Evolutionary conservation across 1,140 invertebrate species (phyloP).

Genomic region (Drosophila seguyi): DNA sequence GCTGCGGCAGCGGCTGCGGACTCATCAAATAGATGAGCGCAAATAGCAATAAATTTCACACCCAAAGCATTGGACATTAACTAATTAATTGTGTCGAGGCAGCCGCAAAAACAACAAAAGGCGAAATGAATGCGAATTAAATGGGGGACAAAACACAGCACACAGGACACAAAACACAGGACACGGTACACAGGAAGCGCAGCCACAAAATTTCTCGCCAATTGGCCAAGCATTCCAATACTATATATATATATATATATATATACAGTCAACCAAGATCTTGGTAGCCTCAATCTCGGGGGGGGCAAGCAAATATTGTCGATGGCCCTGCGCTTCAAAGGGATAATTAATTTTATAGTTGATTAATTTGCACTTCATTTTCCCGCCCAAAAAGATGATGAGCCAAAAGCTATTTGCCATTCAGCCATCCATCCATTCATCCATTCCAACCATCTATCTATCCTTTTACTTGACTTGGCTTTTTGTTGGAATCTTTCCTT

Average conservation of each 20-base stretch:
- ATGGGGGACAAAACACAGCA: conserved; percentile 13
- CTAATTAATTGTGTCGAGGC: conserved; percentile 81
- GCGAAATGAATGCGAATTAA: conserved; percentile 32
- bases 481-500: conserved; percentile 20
- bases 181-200: not conserved
- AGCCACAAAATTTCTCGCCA: conserved; percentile 22
- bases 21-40: conserved; percentile 67
- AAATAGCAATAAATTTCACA: conserved; percentile 80
- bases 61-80: conserved; percentile 76
- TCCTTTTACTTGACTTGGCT: conserved; percentile 9
- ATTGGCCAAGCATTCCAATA: conserved; percentile 15
- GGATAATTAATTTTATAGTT: conserved; percentile 64
- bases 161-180: not conserved
- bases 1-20: conserved; percentile 18
- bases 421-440: conserved; percentile 14
- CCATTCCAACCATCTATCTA: not conserved
- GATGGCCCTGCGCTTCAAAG: conserved; percentile 44
- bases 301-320: not conserved
- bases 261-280: not conserved
- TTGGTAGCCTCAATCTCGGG: not conserved
- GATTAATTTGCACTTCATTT: conserved; percentile 59
- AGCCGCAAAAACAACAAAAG: conserved; percentile 63
- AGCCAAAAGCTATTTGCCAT: conserved; percentile 54
- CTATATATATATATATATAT: not conserved
- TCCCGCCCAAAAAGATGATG: conserved; percentile 35